Base-by-base conservation (phyloP, 2,113 vertebrate genomes). In the Lanius collurio region DNA sequence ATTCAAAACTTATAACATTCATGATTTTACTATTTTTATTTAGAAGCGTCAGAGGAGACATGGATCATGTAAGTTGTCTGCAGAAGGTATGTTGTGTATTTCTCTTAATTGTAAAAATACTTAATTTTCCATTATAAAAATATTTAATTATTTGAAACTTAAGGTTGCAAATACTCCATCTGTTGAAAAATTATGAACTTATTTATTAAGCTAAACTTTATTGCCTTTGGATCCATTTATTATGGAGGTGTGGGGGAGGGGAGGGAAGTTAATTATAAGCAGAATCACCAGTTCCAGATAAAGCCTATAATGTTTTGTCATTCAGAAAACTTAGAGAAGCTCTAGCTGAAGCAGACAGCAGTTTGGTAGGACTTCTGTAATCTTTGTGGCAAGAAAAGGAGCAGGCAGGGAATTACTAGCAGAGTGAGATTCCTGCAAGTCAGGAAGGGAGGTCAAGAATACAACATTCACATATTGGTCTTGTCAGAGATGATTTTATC, bases 21-120 rank as follows among this genome's bases (percentile, higher is more conserved):
- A 12, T 60, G 23, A 73, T 93, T 85, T 75, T 64, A 70, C 81
- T 97, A 5, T 97, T 96, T 97, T 86, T 88, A 62, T 96, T 97
- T 94, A 99, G 99, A 98, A 99, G 89, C 98, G 98, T 82, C 98
- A 98, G 87, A 98, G 97, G 95, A 98, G 98, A 97, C 97, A 98
- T 79, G 97, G 99, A 63, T 98, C 98, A 11, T 98, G 93, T 96
- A 98, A 98, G 69, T 94, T 98, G 50, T 95, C 98, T 87, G 94
- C 97, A 82, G 97, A 98, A 97, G 98, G 99, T 99, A 98, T 78
- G 98, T 97, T 97, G 17, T 31, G 2, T 60, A 33, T 70, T 90
- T 81, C 28, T 77, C 12, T 64, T 84, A 62, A 67, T 70, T 79
- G 73, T 80, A 91, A 57, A 69, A 87, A 11, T 31, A 79, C 50